phyloP scores from a whole-genome alignment of 2,113 vertebrate species.

The Rhinolophus sinicus region DNA sequence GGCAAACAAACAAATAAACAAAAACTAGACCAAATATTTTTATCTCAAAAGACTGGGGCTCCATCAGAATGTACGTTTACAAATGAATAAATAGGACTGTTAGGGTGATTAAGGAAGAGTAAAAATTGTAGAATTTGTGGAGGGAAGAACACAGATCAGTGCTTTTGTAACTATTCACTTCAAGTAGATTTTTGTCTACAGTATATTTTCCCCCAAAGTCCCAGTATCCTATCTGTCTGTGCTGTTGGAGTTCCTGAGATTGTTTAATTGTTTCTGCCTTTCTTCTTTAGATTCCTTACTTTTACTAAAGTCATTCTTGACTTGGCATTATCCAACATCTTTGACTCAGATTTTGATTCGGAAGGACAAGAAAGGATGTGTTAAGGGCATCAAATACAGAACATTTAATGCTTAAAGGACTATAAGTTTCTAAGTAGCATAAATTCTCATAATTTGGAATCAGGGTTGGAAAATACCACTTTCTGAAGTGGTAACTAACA shows the following conservation, averaged over 20 bases:
- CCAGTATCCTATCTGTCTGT: not conserved
- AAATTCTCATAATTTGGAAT: constrained; percentile 28
- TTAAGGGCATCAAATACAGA: not conserved
- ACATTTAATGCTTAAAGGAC: not conserved
- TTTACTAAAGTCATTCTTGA: not conserved
- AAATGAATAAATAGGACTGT: constrained; percentile 6
- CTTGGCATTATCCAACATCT: not conserved
- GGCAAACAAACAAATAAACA: too few species aligned
- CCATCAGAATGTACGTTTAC: not conserved
- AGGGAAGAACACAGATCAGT: not conserved
- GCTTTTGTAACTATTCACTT: not conserved
- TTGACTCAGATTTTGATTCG: not conserved
- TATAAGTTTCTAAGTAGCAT: not conserved
- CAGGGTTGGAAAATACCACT: constrained; percentile 8
- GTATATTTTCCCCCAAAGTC: not conserved
- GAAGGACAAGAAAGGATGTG: not conserved
- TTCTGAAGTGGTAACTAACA: not conserved
- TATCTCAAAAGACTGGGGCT: constrained; percentile 20
- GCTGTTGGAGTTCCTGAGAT: not conserved
- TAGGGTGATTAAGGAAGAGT: not conserved
- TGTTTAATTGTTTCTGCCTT: not conserved
- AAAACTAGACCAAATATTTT: constrained; percentile 20
- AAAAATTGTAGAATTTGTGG: not conserved
- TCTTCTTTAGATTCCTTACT: not conserved
- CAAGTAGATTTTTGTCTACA: not conserved